Evolutionary conservation across 2,888 invertebrate genomes (phyloP).

Genomic region (Noctuana brunneofusca): DNA sequence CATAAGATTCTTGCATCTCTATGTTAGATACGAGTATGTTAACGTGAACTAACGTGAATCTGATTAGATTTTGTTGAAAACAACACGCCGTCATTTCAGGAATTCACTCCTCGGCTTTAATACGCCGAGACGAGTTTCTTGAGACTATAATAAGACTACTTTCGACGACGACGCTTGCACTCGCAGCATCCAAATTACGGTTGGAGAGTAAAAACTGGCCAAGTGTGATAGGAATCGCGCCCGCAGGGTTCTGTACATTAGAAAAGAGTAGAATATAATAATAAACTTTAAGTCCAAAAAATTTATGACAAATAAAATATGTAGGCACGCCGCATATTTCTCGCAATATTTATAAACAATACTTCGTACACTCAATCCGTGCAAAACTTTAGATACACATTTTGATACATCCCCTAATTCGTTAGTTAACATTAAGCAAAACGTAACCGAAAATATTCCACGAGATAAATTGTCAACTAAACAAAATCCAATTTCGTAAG

Average conservation of each 20-base stretch:
- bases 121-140: neutral
- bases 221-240: too few relatives aligned
- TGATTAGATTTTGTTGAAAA: neutral
- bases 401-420: neutral
- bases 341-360: too few relatives aligned
- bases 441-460: neutral
- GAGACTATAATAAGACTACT: neutral
- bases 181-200: too few relatives aligned
- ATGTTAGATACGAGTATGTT: neutral
- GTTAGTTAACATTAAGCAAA: neutral
- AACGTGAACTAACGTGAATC: neutral
- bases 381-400: neutral
- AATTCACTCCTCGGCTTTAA: neutral
- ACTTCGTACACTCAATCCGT: too few relatives aligned
- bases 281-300: too few relatives aligned
- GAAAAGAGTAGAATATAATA: too few relatives aligned
- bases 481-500: conserved; percentile 10
- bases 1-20: too few relatives aligned
- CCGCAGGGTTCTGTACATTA: too few relatives aligned
- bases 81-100: neutral
- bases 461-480: conserved; percentile 1
- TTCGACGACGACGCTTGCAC: too few relatives aligned
- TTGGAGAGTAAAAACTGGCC: too few relatives aligned
- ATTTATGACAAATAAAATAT: too few relatives aligned
- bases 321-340: too few relatives aligned